Conservation (phyloP, 1,140 invertebrate genomes). For the Tenebrio molitor region DNA sequence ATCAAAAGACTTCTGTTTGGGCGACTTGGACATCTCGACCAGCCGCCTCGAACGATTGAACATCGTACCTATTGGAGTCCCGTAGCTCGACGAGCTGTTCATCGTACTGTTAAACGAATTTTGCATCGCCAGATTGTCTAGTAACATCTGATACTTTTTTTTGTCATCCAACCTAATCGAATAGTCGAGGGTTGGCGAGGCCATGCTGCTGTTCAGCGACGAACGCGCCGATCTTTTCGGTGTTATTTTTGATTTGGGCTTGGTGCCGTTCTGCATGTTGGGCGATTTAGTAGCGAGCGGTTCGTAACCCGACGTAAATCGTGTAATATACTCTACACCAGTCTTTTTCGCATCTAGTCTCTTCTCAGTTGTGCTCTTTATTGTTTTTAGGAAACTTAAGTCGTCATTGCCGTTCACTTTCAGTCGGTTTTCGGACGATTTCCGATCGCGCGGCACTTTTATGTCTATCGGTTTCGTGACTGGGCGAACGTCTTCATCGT, state of each 20-base stretch:
- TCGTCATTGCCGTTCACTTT: slow-evolving; percentile 3
- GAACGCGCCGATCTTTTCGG: slow-evolving; percentile 10
- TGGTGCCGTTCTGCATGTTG: background rate
- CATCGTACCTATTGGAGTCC: slow-evolving; percentile 56
- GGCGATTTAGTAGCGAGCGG: background rate
- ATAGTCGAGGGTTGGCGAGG: slow-evolving; percentile 52
- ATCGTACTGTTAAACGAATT: slow-evolving; percentile 36
- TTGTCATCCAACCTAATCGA: slow-evolving; percentile 62
- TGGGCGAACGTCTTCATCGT: background rate
- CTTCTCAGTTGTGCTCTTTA: slow-evolving; percentile 14
- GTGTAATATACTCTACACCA: slow-evolving; percentile 25
- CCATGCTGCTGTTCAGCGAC: background rate
- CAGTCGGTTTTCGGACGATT: background rate
- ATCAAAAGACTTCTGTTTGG: slow-evolving; percentile 25
- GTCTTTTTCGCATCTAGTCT: slow-evolving; percentile 15
- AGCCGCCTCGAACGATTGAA: slow-evolving; percentile 47
- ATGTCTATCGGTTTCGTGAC: slow-evolving; percentile 24
- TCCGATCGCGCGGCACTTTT: background rate
- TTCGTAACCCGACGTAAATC: slow-evolving; percentile 12
- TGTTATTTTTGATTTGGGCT: slow-evolving; percentile 16
- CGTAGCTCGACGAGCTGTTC: slow-evolving; percentile 54
- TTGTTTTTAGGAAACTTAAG: background rate
- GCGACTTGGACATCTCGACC: slow-evolving; percentile 39
- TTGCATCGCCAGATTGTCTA: slow-evolving; percentile 48
- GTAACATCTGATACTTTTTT: slow-evolving; percentile 59